Percentiles rank a stretch among this genome's conserved stretches.
These are phyloP conservation scores for Asarcornis scutulata DNA, from an alignment of 2,113 vertebrate genomes.

Conservation along the genomic window DNA sequence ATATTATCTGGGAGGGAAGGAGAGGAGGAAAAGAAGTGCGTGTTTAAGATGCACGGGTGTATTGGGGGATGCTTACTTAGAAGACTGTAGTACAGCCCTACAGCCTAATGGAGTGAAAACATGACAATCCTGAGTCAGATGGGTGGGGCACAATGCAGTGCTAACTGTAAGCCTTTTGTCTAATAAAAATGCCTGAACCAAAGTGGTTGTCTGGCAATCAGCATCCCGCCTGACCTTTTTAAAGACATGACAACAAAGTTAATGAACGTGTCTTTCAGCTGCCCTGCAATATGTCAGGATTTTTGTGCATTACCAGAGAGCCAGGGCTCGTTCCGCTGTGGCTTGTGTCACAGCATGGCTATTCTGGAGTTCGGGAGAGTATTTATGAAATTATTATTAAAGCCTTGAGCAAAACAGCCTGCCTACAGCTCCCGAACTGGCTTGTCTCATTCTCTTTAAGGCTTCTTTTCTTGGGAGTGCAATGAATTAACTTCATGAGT, in stretches of 20 bases:
- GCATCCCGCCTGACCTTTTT: constrained; percentile 48
- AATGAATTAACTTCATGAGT: constrained; percentile 15
- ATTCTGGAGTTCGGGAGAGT: neutral
- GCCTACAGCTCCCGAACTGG: neutral
- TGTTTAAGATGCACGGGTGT: neutral
- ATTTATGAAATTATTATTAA: constrained; percentile 8
- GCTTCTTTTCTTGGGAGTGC: neutral
- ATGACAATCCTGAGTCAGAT: constrained; percentile 23
- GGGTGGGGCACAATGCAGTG: constrained; percentile 63
- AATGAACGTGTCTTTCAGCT: neutral
- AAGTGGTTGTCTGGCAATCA: constrained; percentile 38
- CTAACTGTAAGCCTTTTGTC: constrained; percentile 65
- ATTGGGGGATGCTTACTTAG: neutral
- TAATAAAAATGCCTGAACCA: constrained; percentile 51
- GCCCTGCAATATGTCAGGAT: neutral
- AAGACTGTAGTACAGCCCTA: neutral
- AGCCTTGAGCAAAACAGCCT: neutral
- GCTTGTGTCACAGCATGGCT: neutral
- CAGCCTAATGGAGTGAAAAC: constrained; percentile 15
- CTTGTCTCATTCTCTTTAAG: neutral
- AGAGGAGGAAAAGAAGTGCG: neutral
- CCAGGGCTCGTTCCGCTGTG: neutral
- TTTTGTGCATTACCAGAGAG: neutral
- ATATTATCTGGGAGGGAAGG: neutral
- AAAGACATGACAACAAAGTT: neutral